Base-by-base conservation (phyloP, 1,140 invertebrate species). In the Ectropis grisescens region DNA sequence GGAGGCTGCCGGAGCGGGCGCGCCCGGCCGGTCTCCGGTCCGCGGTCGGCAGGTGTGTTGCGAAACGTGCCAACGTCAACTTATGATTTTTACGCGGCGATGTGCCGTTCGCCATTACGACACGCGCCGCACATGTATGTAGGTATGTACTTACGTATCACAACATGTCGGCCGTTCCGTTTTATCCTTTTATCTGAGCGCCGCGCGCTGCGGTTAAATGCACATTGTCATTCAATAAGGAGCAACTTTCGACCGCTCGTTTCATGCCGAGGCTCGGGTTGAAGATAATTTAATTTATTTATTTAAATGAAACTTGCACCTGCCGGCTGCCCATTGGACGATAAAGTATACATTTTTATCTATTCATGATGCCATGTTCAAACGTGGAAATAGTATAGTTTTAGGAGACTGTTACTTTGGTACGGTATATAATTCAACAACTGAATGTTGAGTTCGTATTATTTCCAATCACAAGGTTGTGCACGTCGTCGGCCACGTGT, bases 11-110 rank as follows among this genome's bases (percentile, higher is more conserved):
- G 10, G 6, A 7, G 24, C 24, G 19, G 4, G 19, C 24, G 6
- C 24, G 24, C 24, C 24, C 16, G 16, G 16, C 16, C 16, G 16
- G 3, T 4, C 8, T 4, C 48, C 41, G 29, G 34, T n/a, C n/a
- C n/a, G n/a, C n/a, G 9, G 25, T 25, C 28, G 47, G 49, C 59
- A 67, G 61, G 59, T 69, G 64, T 46, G 47, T 60, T 62, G 54
- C 42, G 50, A 67, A 68, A 66, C 54, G 34, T 50, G 42, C 41
- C 35, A 55, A 58, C 49, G 56, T 60, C 59, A 53, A 44, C 59
- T 60, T 59, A 57, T 58, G 47, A 69, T 66, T 70, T 70, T 74
- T 66, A 74, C 57, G 45, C 35, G 40, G 25, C 55, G 49, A 58
- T 58, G 56, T 59, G 36, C 43, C 35, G 50, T 31, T 47, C 56